Conservation (phyloP, 2,113 vertebrate species). For the Sander lucioperca region DNA sequence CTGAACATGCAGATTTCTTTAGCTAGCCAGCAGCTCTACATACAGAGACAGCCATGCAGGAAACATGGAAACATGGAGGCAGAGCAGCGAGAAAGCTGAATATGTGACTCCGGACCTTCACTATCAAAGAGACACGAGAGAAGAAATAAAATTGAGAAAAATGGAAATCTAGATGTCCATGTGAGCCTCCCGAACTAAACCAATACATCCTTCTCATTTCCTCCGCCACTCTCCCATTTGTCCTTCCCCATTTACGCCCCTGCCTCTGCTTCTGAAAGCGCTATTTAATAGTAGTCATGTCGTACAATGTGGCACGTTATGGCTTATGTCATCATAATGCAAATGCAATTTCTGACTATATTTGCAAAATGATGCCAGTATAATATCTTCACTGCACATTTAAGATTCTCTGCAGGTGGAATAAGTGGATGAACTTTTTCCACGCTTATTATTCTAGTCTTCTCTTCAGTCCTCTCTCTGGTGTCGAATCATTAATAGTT, state of each 20-base stretch:
- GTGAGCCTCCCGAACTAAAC: constrained; percentile 11
- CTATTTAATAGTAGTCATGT: constrained; percentile 22
- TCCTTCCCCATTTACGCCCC: constrained; percentile 14
- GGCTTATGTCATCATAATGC: constrained; percentile 14
- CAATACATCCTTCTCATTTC: constrained; percentile 15
- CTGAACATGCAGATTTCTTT: constrained; percentile 40
- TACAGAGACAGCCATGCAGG: constrained; percentile 35
- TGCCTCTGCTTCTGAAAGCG: constrained; percentile 10
- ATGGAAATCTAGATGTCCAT: constrained; percentile 29
- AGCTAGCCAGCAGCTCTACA: constrained; percentile 43
- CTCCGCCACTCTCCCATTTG: constrained; percentile 16
- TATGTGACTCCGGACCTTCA: constrained; percentile 28
- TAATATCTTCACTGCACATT: constrained; percentile 23
- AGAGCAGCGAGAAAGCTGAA: constrained; percentile 43
- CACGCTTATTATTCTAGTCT: constrained; percentile 17
- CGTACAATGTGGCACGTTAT: constrained; percentile 11
- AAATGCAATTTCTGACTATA: constrained; percentile 11
- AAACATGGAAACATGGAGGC: constrained; percentile 51
- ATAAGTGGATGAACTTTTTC: constrained; percentile 16
- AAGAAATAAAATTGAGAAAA: constrained; percentile 15
- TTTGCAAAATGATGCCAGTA: not conserved
- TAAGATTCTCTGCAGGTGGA: constrained; percentile 12
- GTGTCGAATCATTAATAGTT: constrained; percentile 18
- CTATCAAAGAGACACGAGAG: constrained; percentile 8
- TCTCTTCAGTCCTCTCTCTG: constrained; percentile 16